These are phyloP conservation scores for Hypolimnas misippus DNA, from an alignment of 2,888 invertebrate species.

Conservation along the genomic window DNA sequence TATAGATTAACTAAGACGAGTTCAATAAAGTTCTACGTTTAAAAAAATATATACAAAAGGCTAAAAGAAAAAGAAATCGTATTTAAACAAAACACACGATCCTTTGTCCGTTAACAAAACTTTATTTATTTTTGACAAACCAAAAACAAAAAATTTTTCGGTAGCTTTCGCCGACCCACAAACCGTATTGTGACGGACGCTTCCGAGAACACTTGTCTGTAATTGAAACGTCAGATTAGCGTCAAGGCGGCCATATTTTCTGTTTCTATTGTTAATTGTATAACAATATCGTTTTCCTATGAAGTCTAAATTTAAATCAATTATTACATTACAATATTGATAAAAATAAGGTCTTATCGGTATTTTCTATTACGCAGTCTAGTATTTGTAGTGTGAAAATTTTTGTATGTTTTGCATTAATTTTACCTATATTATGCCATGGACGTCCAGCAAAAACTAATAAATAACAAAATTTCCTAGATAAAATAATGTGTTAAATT, in stretches of 20 bases:
- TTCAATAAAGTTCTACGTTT: too few species aligned
- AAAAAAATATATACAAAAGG: too few species aligned
- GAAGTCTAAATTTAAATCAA: too few species aligned
- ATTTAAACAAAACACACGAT: not conserved
- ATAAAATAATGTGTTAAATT: too few species aligned
- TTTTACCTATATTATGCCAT: too few species aligned
- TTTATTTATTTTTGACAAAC: not conserved
- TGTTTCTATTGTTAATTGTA: not conserved
- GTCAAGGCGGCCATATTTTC: not conserved
- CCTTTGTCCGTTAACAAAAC: slow-evolving; percentile 1
- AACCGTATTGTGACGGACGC: slow-evolving; percentile 21
- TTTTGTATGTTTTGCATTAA: not conserved
- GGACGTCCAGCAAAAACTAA: too few species aligned
- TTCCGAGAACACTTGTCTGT: slow-evolving; percentile 22
- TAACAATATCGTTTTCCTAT: not conserved
- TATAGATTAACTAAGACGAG: too few species aligned
- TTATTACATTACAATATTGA: too few species aligned
- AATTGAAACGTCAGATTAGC: slow-evolving; percentile 29
- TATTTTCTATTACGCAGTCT: too few species aligned
- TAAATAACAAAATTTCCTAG: too few species aligned
- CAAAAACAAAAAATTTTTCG: slow-evolving; percentile 7
- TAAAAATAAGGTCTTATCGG: too few species aligned
- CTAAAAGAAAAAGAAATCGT: too few species aligned
- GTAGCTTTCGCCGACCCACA: slow-evolving; percentile 29
- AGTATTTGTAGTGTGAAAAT: not conserved